These are phyloP conservation scores for Cepaea nemoralis DNA, from an alignment of 1,140 invertebrate species.

Conservation along the genomic window DNA sequence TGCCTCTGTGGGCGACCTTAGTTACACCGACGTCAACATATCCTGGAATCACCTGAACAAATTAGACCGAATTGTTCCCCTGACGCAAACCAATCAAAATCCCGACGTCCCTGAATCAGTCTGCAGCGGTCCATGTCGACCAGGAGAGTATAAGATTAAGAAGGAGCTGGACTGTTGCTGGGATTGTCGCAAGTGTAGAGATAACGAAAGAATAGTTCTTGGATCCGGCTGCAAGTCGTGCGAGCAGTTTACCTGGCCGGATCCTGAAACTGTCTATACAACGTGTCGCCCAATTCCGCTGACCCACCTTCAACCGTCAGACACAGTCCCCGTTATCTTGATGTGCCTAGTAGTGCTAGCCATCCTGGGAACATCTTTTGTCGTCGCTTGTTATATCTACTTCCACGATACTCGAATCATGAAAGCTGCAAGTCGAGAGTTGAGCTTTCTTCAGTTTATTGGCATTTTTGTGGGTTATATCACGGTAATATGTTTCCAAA, in stretches of 20 bases:
- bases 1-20: background rate
- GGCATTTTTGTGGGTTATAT: constrained; percentile 91
- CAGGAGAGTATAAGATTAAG: constrained; percentile 44
- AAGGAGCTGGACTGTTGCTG: constrained; percentile 49
- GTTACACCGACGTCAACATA: background rate
- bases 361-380: constrained; percentile 63
- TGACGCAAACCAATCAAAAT: background rate
- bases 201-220: constrained; percentile 48
- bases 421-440: constrained; percentile 88
- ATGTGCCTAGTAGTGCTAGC: constrained; percentile 72
- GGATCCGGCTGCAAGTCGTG: constrained; percentile 46
- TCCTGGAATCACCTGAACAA: constrained; percentile 2
- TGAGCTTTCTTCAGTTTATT: constrained; percentile 88
- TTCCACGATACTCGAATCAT: constrained; percentile 90
- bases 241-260: constrained; percentile 58
- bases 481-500: constrained; percentile 86
- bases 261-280: constrained; percentile 73
- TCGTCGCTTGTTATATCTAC: constrained; percentile 78
- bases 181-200: constrained; percentile 45
- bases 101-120: constrained; percentile 45
- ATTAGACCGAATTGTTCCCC: background rate
- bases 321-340: constrained; percentile 72
- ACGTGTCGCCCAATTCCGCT: constrained; percentile 70
- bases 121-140: constrained; percentile 50
- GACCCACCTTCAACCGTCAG: constrained; percentile 25